Base-by-base conservation (phyloP, 2,113 vertebrate species). In the Amphiprion percula region DNA sequence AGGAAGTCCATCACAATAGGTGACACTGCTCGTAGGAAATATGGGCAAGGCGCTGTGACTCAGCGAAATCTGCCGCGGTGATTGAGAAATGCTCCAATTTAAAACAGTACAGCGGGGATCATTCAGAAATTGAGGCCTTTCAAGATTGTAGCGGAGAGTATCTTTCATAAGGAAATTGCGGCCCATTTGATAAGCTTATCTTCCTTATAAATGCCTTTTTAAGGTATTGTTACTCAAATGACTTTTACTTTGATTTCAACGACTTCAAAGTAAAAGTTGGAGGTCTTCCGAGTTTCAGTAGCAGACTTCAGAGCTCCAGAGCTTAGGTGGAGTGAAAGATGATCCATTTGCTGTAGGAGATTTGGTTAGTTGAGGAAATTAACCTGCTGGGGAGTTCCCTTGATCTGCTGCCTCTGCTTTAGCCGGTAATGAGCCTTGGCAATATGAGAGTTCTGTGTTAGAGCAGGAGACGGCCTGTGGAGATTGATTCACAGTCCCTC, bases 311-410 rank as follows among this genome's bases (percentile, higher is more conserved):
- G 81, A 75, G 80, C 77, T 82, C 72, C 63, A 50, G 84, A 87
- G 84, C 83, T 90, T 82, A 87, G 79, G 75, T 55, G 61, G 44
- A 86, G 56, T 85, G 91, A 90, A 92, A 92, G 84, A 65, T 63
- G 86, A 93, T 92, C 88, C 79, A 85, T 90, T 91, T 90, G 90
- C 91, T 88, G 87, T 82, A 6, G 75, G 83, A 85, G 87, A 90
- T 91, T 90, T 85, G 74, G 83, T 89, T 90, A 83, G 88, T 85
- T 21, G 83, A 92, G 91, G 88, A 90, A 92, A 92, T 91, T 91
- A 91, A 91, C 87, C 83, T 84, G 86, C 85, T 24, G 83, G 49
- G 85, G 78, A 70, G 74, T 77, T 77, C 60, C 90, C 88, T 90
- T 93, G 87, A 92, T 93, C 89, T 88, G 61, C 80, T 77, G 75